A percentile compares a stretch with the other conserved stretches of the same genome.
Conservation (phyloP, 2,113 vertebrate genomes). For the Chitala chitala region DNA sequence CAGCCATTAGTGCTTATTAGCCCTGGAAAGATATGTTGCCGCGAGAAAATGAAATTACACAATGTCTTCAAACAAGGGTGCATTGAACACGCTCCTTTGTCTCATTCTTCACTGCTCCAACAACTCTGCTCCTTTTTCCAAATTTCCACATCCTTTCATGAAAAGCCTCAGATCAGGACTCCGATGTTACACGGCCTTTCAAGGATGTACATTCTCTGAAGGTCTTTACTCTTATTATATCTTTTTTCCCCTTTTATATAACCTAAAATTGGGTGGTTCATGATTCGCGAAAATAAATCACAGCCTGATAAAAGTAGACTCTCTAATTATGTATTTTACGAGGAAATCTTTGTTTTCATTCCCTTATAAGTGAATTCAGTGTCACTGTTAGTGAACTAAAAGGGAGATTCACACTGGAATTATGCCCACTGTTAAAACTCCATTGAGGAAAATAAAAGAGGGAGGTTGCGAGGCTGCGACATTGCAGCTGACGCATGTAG, state of each 20-base stretch:
- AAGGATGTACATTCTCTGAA: too few relatives aligned
- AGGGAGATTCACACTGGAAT: background rate
- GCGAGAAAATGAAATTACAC: constrained; percentile 47
- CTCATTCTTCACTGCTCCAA: background rate
- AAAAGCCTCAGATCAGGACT: background rate
- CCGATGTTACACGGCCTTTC: background rate
- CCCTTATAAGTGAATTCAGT: background rate
- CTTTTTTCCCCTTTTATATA: too few relatives aligned
- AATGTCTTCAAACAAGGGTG: constrained; percentile 30
- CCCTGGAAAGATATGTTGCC: constrained; percentile 36
- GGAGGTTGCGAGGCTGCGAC: too few relatives aligned
- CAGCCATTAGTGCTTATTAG: constrained; percentile 45
- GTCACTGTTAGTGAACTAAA: background rate
- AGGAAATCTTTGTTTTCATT: background rate
- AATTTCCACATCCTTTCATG: background rate
- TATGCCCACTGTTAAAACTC: background rate
- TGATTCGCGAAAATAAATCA: too few relatives aligned
- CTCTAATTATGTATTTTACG: background rate
- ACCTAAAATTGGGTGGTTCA: too few relatives aligned
- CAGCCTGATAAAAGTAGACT: too few relatives aligned
- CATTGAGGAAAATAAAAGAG: background rate
- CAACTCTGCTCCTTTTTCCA: background rate
- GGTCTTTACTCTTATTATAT: too few relatives aligned
- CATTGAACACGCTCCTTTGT: background rate
- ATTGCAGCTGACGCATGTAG: too few relatives aligned